Evolutionary conservation across 2,888 invertebrate species (phyloP).

Genomic region (Eristalinus sepulchralis): DNA sequence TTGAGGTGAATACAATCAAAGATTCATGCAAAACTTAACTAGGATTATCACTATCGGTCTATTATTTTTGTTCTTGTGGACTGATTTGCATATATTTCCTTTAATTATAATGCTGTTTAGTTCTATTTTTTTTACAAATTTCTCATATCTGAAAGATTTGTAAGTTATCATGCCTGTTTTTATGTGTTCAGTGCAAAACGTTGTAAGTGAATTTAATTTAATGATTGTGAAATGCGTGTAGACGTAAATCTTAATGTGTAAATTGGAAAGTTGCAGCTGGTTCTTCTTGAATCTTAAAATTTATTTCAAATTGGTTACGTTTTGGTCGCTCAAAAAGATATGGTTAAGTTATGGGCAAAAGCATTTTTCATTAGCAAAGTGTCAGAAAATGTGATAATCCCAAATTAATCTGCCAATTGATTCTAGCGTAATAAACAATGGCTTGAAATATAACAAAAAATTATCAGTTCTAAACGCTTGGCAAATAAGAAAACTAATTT

Average conservation of each 20-base stretch:
- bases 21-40: constrained; percentile 59
- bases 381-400: no score
- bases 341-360: no score
- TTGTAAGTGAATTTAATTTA: not conserved
- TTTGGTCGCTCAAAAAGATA: no score
- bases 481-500: no score
- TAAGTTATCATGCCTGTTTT: not conserved
- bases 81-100: not conserved
- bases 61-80: not conserved
- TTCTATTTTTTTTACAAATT: not conserved
- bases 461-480: no score
- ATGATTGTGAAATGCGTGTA: not conserved
- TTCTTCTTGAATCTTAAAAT: no score
- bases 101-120: not conserved
- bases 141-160: not conserved
- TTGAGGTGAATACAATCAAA: constrained; percentile 1
- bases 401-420: no score
- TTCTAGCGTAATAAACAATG: no score
- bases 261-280: not conserved
- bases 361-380: no score
- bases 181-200: constrained; percentile 14
- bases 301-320: no score
- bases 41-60: constrained; percentile 1
- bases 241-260: not conserved
- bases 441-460: no score